Evolutionary conservation across 2,888 invertebrate species (phyloP), one percentile per base, ranked within the genome.

Genomic region (Gryllus longicercus): DNA sequence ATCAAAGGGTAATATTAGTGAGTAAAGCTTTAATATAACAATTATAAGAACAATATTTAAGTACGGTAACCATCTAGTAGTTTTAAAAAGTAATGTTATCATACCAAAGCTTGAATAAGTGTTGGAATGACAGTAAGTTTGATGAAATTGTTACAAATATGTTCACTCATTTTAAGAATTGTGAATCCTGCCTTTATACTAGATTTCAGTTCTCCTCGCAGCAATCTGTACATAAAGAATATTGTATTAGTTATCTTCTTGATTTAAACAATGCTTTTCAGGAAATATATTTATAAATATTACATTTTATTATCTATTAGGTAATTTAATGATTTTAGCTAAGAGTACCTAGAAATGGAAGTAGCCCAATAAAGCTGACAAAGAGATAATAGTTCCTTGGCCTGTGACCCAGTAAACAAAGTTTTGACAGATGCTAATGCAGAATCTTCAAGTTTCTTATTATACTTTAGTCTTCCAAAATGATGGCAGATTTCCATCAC

Each of bases 361-460:
- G n/a, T 63, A n/a, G 63, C 63, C 63, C 63, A 63, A n/a, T 18
- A 63, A n/a, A 63, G 63, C 14, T 63, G 63, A 16, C 63, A 63
- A 14, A 63, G 11, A 63, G 63, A 63, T n/a, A 18, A n/a, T 8
- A 63, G 63, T 18, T 63, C 63, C 63, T 63, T 63, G 63, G 63
- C 63, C 3, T 14, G 14, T 63, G 63, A 63, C 1, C 63, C 63
- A 63, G 63, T 18, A 18, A 63, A n/a, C n/a, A 18, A 18, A 63
- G 14, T 63, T 63, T n/a, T 63, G n/a, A 63, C n/a, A 16, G n/a
- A 63, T 5, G 63, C 14, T n/a, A 63, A n/a, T 14, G 63, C 63
- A 63, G 63, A 63, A 18, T 63, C 63, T 63, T 63, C 63, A 63
- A 63, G 63, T 63, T 63, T 63, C 63, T 63, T 63, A 11, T 63